These are phyloP conservation scores for Elysia crispata DNA, from an alignment of 2,888 invertebrate species.

Conservation along the genomic window DNA sequence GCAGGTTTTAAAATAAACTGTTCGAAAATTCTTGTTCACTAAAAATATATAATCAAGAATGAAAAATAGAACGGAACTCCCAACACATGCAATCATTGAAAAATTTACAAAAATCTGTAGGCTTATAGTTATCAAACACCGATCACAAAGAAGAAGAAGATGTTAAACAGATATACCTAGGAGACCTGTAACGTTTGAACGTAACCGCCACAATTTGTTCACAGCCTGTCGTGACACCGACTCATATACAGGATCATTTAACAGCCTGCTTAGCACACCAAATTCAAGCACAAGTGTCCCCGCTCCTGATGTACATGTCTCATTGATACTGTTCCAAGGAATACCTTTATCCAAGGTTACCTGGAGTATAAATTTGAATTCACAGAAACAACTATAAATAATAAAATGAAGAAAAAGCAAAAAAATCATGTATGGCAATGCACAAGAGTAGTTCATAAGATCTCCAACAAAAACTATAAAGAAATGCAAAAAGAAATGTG, in stretches of 20 bases:
- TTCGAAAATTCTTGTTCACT: no score
- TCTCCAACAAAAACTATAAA: no score
- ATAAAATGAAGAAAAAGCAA: no score
- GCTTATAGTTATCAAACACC: no score
- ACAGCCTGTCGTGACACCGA: slow-evolving; percentile 81
- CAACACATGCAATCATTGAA: background rate
- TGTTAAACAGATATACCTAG: slow-evolving; percentile 77
- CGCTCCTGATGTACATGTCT: slow-evolving; percentile 83
- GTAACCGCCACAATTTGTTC: slow-evolving; percentile 80
- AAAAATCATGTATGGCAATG: no score
- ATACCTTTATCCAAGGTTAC: slow-evolving; percentile 81
- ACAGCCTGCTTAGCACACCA: slow-evolving; percentile 81
- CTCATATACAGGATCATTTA: slow-evolving; percentile 82
- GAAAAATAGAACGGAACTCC: background rate
- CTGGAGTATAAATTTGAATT: slow-evolving; percentile 67
- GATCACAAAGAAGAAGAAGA: no score
- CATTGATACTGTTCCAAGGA: slow-evolving; percentile 79
- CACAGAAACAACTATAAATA: background rate
- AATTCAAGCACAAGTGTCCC: slow-evolving; percentile 83
- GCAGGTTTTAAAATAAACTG: no score
- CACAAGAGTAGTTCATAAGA: no score
- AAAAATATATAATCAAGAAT: background rate
- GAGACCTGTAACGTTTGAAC: slow-evolving; percentile 81
- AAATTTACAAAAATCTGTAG: background rate
- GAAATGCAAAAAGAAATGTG: no score